Base-by-base conservation (phyloP, 2,888 invertebrate genomes). In the Agrypnus murinus region DNA sequence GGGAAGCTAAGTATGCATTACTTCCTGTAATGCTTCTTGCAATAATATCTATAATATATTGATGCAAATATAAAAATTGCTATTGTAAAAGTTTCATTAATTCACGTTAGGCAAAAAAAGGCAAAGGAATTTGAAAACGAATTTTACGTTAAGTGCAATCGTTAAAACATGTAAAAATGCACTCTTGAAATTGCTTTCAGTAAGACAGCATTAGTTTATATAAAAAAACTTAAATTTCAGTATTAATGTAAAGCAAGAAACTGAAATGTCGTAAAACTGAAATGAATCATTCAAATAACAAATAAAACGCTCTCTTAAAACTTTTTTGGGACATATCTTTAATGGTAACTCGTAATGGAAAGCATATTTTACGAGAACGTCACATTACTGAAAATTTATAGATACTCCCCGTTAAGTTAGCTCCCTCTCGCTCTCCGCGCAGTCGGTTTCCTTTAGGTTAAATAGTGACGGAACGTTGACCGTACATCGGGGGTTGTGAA, bases 341-440 rank as follows among this genome's bases (percentile, higher is more conserved):
- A 83, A 83, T 83, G 83, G 79, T 79, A 79, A 79, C 80, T 81
- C 82, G 81, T 84, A 84, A 84, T 84, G 83, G 83, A 82, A 81
- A 81, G 79, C 82, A 83, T 84, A 83, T 84, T 83, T 84, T 82
- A 84, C 82, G 74, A 75, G 80, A 81, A 83, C 81, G 83, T 83
- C 82, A 81, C 81, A 72, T 72, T 72, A 71, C 66, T 65, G 73
- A 73, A 73, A 71, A 71, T 73, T 71, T 68, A 72, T 69, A 63
- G 72, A 59, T 45, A 73, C 73, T 76, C 75, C 73, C 68, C 74
- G 75, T 74, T 75, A 76, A 78, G 77, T 78, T 79, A 75, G 74
- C 75, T 75, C 72, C 75, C 75, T 76, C 75, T 77, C 46, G 45
- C 64, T 65, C 65, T 32, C 53, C 69, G 53, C 62, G 67, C 17